These are phyloP conservation scores for Melanotaenia nigrans DNA, from an alignment of 2,797 vertebrate genomes.

Conservation along the genomic window DNA sequence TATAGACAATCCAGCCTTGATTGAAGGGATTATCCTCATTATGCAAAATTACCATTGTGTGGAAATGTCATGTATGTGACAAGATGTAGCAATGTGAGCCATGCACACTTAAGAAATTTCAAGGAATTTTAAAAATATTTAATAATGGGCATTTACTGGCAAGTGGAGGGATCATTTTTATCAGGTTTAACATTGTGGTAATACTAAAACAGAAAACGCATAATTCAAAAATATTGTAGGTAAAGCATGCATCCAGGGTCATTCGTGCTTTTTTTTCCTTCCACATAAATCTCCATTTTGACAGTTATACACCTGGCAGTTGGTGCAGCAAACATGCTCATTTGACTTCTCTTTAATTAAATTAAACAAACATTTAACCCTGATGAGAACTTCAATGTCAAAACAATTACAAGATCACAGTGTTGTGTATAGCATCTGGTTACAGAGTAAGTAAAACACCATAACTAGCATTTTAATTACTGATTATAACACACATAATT, in stretches of 20 bases:
- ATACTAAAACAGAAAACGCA: neutral
- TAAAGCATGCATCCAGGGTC: neutral
- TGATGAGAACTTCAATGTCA: slow-evolving; percentile 39
- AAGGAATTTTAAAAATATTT: neutral
- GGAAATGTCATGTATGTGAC: slow-evolving; percentile 41
- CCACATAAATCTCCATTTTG: neutral
- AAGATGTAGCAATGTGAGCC: slow-evolving; percentile 30
- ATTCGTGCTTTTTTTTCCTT: neutral
- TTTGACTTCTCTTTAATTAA: slow-evolving; percentile 23
- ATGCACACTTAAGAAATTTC: slow-evolving; percentile 15
- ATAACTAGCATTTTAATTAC: slow-evolving; percentile 26
- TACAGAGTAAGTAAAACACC: slow-evolving; percentile 30
- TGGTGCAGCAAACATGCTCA: slow-evolving; percentile 11
- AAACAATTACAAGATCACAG: slow-evolving; percentile 24
- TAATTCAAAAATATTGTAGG: slow-evolving; percentile 1
- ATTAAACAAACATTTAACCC: slow-evolving; percentile 29
- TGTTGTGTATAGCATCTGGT: slow-evolving; percentile 23
- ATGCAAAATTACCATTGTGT: slow-evolving; percentile 57
- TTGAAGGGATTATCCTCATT: slow-evolving; percentile 75
- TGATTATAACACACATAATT: slow-evolving; percentile 35
- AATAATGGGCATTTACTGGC: slow-evolving; percentile 1
- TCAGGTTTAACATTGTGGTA: slow-evolving; percentile 10
- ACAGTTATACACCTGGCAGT: slow-evolving; percentile 12
- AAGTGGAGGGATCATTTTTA: slow-evolving; percentile 29
- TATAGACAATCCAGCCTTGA: slow-evolving; percentile 54